Evolutionary conservation across 2,113 vertebrate genomes (phyloP), one percentile per base, ranked within the genome.

Genomic region (Nestor notabilis): DNA sequence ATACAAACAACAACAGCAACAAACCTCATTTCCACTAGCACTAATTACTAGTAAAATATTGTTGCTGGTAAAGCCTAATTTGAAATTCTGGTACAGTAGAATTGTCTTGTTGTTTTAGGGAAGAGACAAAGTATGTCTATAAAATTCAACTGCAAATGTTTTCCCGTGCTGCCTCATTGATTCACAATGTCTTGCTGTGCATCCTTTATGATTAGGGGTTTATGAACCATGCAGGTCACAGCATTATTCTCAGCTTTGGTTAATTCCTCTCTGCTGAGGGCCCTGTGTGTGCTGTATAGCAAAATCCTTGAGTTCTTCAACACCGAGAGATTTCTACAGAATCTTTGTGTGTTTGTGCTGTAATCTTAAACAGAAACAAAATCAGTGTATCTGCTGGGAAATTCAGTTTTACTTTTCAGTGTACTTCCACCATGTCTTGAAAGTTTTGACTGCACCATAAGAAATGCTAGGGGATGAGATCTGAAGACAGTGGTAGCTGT

Each of bases 91-190:
- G 7, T 50, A n/a, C 12, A 52, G 41, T 80, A 52, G 78, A 80
- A 81, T 72, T 66, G 13, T 39, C 47, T 56, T 64, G 27, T 44
- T 93, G n/a, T 72, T 82, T 63, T 64, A 61, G 52, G 50, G 68
- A 20, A 50, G 68, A 75, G 76, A 92, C 39, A 64, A 94, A 87
- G 19, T 37, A 21, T 17, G 3, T 46, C 80, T 65, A 69, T 93
- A 81, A 94, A 95, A 72, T 83, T 49, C 29, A 21, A 69, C 63
- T 37, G 69, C 52, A 93, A 96, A 92, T 84, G 83, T 89, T 96
- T 92, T 83, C 64, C 71, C 4, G 7, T 37, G 31, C 63, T 65
- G 87, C 78, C 61, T 96, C 94, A 61, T 81, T 88, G 83, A 75
- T 77, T 91, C 82, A 28, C 37, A 24, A 2, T 5, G 13, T 75